Conservation (phyloP, 2,888 invertebrate species). For the Callimorpha dominula region DNA sequence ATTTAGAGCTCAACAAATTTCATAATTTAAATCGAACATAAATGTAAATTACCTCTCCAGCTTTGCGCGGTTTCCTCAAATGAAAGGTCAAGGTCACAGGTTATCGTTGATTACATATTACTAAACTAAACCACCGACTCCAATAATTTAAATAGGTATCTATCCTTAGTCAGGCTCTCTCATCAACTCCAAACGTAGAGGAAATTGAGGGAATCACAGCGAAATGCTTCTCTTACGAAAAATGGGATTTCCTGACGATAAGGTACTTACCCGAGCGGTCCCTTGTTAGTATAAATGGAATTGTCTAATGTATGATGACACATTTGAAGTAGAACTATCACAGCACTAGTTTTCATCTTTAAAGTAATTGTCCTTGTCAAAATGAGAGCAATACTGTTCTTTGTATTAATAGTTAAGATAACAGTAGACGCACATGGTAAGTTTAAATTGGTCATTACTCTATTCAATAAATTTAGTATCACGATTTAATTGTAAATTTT, state of each 20-base stretch:
- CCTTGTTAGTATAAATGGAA: slow-evolving; percentile 12
- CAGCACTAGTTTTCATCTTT: neutral
- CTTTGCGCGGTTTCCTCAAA: no score
- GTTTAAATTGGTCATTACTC: slow-evolving; percentile 1
- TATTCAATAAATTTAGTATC: neutral
- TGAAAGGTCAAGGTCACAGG: neutral
- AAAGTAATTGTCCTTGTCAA: neutral
- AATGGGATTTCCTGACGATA: slow-evolving; percentile 34
- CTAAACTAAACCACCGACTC: no score
- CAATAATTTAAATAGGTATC: neutral
- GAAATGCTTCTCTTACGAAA: slow-evolving; percentile 1
- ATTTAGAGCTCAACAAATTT: no score
- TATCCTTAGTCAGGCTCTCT: slow-evolving; percentile 12
- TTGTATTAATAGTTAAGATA: slow-evolving; percentile 33
- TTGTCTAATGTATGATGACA: neutral
- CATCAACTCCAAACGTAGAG: slow-evolving; percentile 24
- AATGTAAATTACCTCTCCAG: no score
- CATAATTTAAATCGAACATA: no score
- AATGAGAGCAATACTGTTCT: slow-evolving; percentile 35
- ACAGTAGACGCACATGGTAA: slow-evolving; percentile 35
- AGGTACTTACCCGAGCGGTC: slow-evolving; percentile 33
- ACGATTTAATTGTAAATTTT: neutral
- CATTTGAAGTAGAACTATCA: slow-evolving; percentile 1
- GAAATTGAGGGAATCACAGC: slow-evolving; percentile 32
- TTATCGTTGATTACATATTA: neutral